Evolutionary conservation across 2,888 invertebrate species (phyloP).

Genomic region (Protophormia terraenovae): DNA sequence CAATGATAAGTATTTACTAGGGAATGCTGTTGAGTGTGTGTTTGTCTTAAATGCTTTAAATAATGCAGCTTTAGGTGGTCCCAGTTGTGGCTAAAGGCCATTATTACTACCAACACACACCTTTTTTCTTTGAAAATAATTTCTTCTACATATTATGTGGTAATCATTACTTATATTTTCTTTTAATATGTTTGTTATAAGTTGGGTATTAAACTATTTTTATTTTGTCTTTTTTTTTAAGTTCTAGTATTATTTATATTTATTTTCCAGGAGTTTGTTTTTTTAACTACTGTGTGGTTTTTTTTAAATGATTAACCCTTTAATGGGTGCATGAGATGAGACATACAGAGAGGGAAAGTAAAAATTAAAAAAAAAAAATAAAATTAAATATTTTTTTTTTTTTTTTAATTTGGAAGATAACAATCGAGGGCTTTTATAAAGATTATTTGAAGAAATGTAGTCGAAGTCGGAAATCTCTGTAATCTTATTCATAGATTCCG

Average conservation of each 20-base stretch:
- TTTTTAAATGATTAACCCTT: conserved; percentile 19
- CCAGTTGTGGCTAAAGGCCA: conserved; percentile 34
- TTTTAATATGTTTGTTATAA: conserved; percentile 5
- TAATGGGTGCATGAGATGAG: background rate
- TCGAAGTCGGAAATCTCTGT: no score
- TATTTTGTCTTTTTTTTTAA: background rate
- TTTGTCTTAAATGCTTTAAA: conserved; percentile 7
- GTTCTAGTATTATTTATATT: conserved; percentile 14
- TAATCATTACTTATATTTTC: conserved; percentile 25
- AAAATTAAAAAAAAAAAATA: no score
- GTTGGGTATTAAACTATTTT: conserved; percentile 30
- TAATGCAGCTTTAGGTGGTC: conserved; percentile 59
- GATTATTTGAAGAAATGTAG: no score
- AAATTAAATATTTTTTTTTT: no score
- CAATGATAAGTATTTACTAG: background rate
- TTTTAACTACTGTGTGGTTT: conserved; percentile 1
- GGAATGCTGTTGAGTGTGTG: conserved; percentile 9
- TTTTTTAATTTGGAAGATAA: no score
- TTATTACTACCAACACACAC: conserved; percentile 32
- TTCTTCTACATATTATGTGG: conserved; percentile 10
- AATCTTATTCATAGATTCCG: no score
- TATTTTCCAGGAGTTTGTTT: background rate
- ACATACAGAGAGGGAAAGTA: no score
- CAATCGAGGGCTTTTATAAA: no score
- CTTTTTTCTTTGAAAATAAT: conserved; percentile 8